Percentiles rank a stretch among this genome's conserved stretches.
phyloP scores from a whole-genome alignment of 2,888 invertebrate genomes.

The Adineta ricciae region DNA sequence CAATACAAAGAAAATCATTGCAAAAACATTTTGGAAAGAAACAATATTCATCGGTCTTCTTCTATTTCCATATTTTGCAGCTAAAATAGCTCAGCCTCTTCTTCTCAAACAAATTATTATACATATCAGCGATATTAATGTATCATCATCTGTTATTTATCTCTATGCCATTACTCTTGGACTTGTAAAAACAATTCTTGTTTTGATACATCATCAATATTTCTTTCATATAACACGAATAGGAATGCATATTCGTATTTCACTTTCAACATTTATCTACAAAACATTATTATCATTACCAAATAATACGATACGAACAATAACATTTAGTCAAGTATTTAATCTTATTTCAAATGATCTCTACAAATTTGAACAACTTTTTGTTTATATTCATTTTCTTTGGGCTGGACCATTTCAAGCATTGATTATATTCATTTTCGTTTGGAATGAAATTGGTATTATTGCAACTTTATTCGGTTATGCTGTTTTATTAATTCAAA shows the following conservation, averaged over 20 bases:
- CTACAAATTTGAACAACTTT: slow-evolving; percentile 67
- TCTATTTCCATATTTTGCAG: slow-evolving; percentile 34
- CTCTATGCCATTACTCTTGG: slow-evolving; percentile 57
- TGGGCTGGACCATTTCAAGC: slow-evolving; percentile 82
- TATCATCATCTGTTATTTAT: slow-evolving; percentile 55
- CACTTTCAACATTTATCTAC: slow-evolving; percentile 70
- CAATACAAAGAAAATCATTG: slow-evolving; percentile 51
- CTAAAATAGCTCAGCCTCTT: background rate
- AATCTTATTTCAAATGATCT: slow-evolving; percentile 89
- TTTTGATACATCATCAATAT: slow-evolving; percentile 69
- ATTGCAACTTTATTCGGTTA: slow-evolving; percentile 65
- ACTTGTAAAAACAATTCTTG: slow-evolving; percentile 39
- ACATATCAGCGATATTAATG: slow-evolving; percentile 45
- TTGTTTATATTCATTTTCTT: slow-evolving; percentile 63
- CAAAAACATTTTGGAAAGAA: slow-evolving; percentile 51
- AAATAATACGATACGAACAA: slow-evolving; percentile 71
- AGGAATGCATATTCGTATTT: slow-evolving; percentile 65
- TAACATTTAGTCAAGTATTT: slow-evolving; percentile 79
- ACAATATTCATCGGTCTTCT: slow-evolving; percentile 51
- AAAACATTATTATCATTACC: slow-evolving; percentile 46
- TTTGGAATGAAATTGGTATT: slow-evolving; percentile 46
- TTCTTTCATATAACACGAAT: slow-evolving; percentile 71
- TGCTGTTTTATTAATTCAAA: slow-evolving; percentile 64
- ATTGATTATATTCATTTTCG: slow-evolving; percentile 64
- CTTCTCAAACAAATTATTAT: slow-evolving; percentile 30